These are phyloP conservation scores for Pterobdella sp. DNA, from an alignment of 2,888 invertebrate species.

Conservation along the genomic window DNA sequence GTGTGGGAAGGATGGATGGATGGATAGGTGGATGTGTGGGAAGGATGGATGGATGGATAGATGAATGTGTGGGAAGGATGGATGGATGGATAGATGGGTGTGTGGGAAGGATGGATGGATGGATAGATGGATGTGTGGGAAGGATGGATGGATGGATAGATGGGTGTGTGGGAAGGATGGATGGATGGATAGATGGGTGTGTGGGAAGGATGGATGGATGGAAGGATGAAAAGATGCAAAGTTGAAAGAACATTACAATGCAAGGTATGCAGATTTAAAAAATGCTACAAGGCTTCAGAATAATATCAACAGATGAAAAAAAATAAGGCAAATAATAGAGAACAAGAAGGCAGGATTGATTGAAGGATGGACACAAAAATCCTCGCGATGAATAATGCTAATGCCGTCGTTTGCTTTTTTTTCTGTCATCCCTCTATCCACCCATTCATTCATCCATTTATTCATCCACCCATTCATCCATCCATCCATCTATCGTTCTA, in stretches of 20 bases:
- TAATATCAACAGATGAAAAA: too few species aligned
- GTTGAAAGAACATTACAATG: too few species aligned
- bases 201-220: background rate
- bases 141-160: background rate
- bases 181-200: background rate
- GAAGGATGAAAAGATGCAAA: background rate
- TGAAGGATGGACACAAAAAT: background rate
- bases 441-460: too few species aligned
- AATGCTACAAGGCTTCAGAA: too few species aligned
- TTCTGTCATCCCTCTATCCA: too few species aligned
- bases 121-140: background rate
- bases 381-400: too few species aligned
- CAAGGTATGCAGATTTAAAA: too few species aligned
- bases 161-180: background rate
- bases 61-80: too few species aligned
- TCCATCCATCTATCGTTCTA: background rate
- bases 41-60: background rate
- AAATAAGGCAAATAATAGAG: too few species aligned
- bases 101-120: background rate
- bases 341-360: background rate
- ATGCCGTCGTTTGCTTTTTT: too few species aligned
- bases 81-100: background rate
- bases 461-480: too few species aligned
- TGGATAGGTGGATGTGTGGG: background rate
- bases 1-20: conserved; percentile 4